Conservation (phyloP, 1,140 invertebrate species). For the Lordiphosa mommai region DNA sequence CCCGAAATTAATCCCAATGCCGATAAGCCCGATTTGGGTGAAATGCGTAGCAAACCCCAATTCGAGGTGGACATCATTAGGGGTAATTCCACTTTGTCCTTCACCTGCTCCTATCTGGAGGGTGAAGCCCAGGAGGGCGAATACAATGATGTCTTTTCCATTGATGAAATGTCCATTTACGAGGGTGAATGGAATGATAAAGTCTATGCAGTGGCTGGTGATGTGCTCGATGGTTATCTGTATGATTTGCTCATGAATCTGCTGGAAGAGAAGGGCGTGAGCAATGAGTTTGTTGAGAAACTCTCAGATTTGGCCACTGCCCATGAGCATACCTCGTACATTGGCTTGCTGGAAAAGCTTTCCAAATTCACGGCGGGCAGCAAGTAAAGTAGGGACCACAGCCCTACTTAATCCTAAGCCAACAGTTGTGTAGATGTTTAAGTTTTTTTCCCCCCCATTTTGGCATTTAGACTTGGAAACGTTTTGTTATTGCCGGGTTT, state of each 20-base stretch:
- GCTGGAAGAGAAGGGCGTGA: slow-evolving; percentile 94
- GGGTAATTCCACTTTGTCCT: slow-evolving; percentile 88
- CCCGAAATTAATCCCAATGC: slow-evolving; percentile 83
- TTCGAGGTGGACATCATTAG: slow-evolving; percentile 91
- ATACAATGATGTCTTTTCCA: slow-evolving; percentile 91
- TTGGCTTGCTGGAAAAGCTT: slow-evolving; percentile 90
- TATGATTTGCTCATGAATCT: slow-evolving; percentile 97
- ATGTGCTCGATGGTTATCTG: slow-evolving; percentile 93
- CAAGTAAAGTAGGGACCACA: slow-evolving; percentile 80
- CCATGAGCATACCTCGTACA: slow-evolving; percentile 94
- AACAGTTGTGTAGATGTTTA: slow-evolving; percentile 60
- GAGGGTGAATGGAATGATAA: slow-evolving; percentile 91
- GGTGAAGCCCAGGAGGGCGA: slow-evolving; percentile 85
- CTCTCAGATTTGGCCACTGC: slow-evolving; percentile 91
- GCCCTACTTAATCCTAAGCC: slow-evolving; percentile 36
- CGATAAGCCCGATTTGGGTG: slow-evolving; percentile 86
- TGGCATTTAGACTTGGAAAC: slow-evolving; percentile 66
- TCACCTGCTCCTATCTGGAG: slow-evolving; percentile 89
- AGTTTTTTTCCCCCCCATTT: slow-evolving; percentile 53
- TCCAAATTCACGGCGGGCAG: slow-evolving; percentile 88
- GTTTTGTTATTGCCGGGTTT: slow-evolving; percentile 45
- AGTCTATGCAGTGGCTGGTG: slow-evolving; percentile 91
- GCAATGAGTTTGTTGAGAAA: slow-evolving; percentile 94
- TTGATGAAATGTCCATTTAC: slow-evolving; percentile 92
- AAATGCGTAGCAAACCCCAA: slow-evolving; percentile 92